Base-by-base conservation (phyloP, 2,797 vertebrate species). In the Merluccius polli region DNA sequence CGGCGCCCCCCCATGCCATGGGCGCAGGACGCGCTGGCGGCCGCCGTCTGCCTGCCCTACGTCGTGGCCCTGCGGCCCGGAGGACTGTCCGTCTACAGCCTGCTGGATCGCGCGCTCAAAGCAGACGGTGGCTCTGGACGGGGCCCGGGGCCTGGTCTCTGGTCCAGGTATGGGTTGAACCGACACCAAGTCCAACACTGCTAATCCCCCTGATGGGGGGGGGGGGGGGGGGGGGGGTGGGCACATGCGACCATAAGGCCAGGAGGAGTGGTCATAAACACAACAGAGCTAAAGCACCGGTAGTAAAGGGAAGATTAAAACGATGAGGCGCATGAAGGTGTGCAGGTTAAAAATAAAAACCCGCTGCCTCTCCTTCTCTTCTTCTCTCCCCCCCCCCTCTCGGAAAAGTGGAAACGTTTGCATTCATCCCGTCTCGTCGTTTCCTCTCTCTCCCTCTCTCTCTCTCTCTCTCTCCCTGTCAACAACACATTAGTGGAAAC, bases 91-190 rank as follows among this genome's bases (percentile, higher is more conserved):
- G 79, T 93, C 78, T 92, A 90, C 89, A 94, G 93, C 83, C 81
- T 91, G 80, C 81, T 94, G 72, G 92, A 94, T 84, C 91, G 93
- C 83, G 83, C 87, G 77, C 75, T 75, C 74, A 93, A 94, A 83
- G n/a, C 93, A 94, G 86, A 90, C 83, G 18, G 41, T 91, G 69
- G 73, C 78, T 76, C 74, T 93, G 74, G 84, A 80, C 0, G 86
- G 81, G 70, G 88, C 81, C 2, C 87, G 80, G 73, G 89, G 88
- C 52, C 89, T 93, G 36, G 76, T 83, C 72, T 81, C 87, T 21
- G 85, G 81, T 33, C 68, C 91, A 93, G 91, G 89, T 93, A 73
- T 9, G n/a, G n/a, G n/a, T n/a, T n/a, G n/a, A n/a, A n/a, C n/a
- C n/a, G n/a, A n/a, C n/a, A n/a, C n/a, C n/a, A n/a, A n/a, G n/a